Base-by-base conservation (phyloP, 1,140 invertebrate genomes). In the Formica selysi region DNA sequence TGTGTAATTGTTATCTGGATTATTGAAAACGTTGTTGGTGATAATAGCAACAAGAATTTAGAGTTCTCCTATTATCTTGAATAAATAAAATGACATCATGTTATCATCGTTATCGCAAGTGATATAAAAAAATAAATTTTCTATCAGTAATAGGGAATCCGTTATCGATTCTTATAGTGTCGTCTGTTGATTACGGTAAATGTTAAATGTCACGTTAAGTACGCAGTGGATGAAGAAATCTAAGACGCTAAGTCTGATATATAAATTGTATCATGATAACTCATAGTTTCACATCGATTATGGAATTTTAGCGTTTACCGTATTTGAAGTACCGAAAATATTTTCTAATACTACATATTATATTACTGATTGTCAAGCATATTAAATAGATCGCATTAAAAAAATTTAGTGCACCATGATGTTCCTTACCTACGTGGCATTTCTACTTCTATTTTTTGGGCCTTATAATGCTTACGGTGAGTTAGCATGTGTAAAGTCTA, bases 381-480 rank as follows among this genome's bases (percentile, higher is more conserved):
- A 76, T 85, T 87, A 68, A 78, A 76, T 70, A 79, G 22, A 62
- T 41, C 57, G 26, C n/a, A 62, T 32, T 32, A n/a, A 65, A 74
- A 36, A 36, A 59, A 61, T 79, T 89, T 70, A 76, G 13, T 26
- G 57, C 22, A 41, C 26, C 7, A 90, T 29, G 11, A 90, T 89
- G 88, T 80, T 62, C 62, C 32, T 22, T 5, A 62, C 29, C 22
- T 10, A 41, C 11, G 54, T 79, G 29, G 22, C 86, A 51, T 70
- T 57, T 79, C 38, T 90, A 13, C 13, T 90, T 32, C 4, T 90
- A 16, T n/a, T 85, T 67, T n/a, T 87, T 22, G 38, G 8, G 10
- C 54, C 26, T 29, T 36, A 80, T 44, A 19, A 38, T 13, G 38
- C 36, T 80, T 8, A 41, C 36, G 74, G 89, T 90, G 13, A 90